Base-by-base conservation (phyloP, 2,888 invertebrate species). In the Nudaria mundana region DNA sequence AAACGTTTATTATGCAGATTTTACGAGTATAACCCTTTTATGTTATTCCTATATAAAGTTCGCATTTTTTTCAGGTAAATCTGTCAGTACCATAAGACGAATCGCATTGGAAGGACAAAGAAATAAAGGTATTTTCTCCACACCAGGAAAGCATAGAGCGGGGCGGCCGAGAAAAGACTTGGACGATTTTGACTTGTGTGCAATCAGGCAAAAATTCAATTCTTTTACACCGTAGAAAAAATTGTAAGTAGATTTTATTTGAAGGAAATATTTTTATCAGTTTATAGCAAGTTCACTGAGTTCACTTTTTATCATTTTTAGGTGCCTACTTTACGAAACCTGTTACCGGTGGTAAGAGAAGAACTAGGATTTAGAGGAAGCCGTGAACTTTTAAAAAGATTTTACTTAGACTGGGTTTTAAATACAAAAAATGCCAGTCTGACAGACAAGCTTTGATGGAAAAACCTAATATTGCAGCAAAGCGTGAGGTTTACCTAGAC, bases 171-270 rank as follows among this genome's bases (percentile, higher is more conserved):
- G 8, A 5, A 20, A 20, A 4, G 20, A 20, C 2, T 4, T 20
- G 5, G 48, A 52, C 10, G 41, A 48, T 32, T 50, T 50, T 30
- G 30, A 46, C 32, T n/a, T 39, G 3, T 50, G 46, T 37, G 44
- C 46, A 5, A 25, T 49, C 5, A 23, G 45, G 6, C 46, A 50
- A 37, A 42, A 28, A 20, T 45, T n/a, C 38, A 40, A 5, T 43
- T 37, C 6, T 49, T 40, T 30, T 45, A 49, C 30, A 49, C 36
- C 3, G 40, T 40, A 11, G 2, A 37, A 40, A 49, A 43, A 29
- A 15, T n/a, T 5, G 20, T 20, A 20, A 3, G 20, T 20, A 7
- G 5, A 7, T 3, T 20, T 20, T 5, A 7, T 18, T 18, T 18
- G 3, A 5, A 5, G 18, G 3, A 18, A 4, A 18, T 5, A 18